Percentiles rank a stretch among this genome's conserved stretches.
Evolutionary conservation across 2,888 invertebrate genomes (phyloP).

Genomic region (Eupelmus urozonus): DNA sequence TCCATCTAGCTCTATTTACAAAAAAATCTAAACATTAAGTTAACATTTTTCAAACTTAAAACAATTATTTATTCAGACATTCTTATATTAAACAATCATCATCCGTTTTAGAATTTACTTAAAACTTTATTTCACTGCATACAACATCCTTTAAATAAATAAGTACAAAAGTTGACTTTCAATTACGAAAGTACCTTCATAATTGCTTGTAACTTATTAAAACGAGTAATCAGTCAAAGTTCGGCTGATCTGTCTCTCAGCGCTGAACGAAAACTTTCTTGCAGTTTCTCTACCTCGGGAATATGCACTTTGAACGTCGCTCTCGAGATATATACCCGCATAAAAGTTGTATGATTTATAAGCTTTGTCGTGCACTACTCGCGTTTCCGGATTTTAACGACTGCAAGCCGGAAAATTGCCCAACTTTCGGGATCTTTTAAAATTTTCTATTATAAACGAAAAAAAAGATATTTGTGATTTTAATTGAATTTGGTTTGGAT

Average conservation of each 20-base stretch:
- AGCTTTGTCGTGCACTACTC: slow-evolving; percentile 18
- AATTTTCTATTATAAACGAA: too few species aligned
- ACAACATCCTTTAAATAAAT: too few species aligned
- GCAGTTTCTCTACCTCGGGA: neutral
- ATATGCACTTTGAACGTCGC: neutral
- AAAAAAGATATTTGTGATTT: too few species aligned
- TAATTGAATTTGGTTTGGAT: too few species aligned
- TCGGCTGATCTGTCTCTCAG: neutral
- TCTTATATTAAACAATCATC: too few species aligned
- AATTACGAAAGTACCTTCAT: neutral
- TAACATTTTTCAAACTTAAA: neutral
- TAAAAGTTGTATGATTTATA: slow-evolving; percentile 15
- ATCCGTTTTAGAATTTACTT: neutral
- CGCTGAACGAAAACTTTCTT: slow-evolving; percentile 14
- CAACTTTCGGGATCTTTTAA: too few species aligned
- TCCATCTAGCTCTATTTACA: too few species aligned
- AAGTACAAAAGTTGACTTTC: neutral
- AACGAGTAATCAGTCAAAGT: slow-evolving; percentile 8
- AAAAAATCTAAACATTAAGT: too few species aligned
- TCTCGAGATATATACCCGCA: neutral
- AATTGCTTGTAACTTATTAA: neutral
- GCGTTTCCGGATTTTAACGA: too few species aligned
- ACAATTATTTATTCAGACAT: neutral
- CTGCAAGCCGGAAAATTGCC: too few species aligned
- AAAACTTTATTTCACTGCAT: neutral